Base-by-base conservation (phyloP, 92 coral and sea anemone species). In the Virgularia gustaviana region DNA sequence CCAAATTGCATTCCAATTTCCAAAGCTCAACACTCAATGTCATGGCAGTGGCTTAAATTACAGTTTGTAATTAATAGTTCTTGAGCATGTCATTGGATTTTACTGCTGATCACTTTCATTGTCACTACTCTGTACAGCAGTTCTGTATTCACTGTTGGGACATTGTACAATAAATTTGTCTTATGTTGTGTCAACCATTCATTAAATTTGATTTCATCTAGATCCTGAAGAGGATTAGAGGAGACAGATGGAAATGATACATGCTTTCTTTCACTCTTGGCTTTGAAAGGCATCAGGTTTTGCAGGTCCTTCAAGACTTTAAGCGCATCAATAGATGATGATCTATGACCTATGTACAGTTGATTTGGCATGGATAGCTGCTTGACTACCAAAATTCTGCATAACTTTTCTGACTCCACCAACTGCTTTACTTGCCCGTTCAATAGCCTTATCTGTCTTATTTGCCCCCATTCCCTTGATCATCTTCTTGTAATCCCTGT, bases 331-430 rank as follows among this genome's bases (percentile, higher is more conserved):
- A 43, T 36, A 56, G 62, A 51, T 56, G 77, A 75, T 9, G 76
- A 73, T 27, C n/a, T 59, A 38, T 76, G 86, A 9, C 78, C 36
- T n/a, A 15, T 76, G 86, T 33, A 57, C 58, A 2, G 54, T 25
- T 42, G 85, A 76, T 25, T 74, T 65, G 18, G 71, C 13, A 36
- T 78, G 36, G 8, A 81, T 74, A 20, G 24, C 35, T 36, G 49
- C 37, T 27, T 38, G 54, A 35, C 39, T 35, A 30, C 63, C 85
- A 73, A 65, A 81, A 59, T 81, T 81, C 27, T 80, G 56, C 3
- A 80, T 67, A 56, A 81, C 76, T 35, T 38, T 65, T 60, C 77
- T 75, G 28, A 73, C 55, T 16, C 81, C n/a, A n/a, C n/a, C n/a
- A n/a, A n/a, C n/a, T n/a, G n/a, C n/a, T n/a, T n/a, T n/a, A n/a